phyloP scores from a whole-genome alignment of 1,140 invertebrate species.

The Eriocheir sinensis region DNA sequence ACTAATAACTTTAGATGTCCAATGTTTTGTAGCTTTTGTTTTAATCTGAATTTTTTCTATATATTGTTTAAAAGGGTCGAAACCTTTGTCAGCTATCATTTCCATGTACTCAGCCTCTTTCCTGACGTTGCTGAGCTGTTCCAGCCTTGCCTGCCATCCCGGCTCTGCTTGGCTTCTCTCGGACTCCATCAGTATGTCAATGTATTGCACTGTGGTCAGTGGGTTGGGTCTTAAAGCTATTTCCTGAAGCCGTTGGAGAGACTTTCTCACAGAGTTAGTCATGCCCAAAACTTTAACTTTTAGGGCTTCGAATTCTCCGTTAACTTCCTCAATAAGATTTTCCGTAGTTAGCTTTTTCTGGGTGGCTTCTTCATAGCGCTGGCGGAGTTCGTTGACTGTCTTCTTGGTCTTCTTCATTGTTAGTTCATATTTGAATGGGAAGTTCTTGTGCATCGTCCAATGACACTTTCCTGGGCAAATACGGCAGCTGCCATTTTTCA shows the following conservation, averaged over 20 bases:
- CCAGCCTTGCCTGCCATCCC: slow-evolving; percentile 39
- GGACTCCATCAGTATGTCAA: slow-evolving; percentile 29
- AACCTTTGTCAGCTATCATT: background rate
- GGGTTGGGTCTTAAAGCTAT: slow-evolving; percentile 54
- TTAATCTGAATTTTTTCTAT: background rate
- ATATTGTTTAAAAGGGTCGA: background rate
- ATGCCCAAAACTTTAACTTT: slow-evolving; percentile 1
- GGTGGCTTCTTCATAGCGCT: background rate
- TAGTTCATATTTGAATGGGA: background rate
- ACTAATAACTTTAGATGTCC: too few species aligned
- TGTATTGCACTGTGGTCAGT: slow-evolving; percentile 30
- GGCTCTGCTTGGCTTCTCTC: slow-evolving; percentile 39
- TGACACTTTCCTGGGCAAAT: background rate
- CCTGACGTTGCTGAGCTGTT: background rate
- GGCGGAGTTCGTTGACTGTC: background rate
- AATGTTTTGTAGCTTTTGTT: too few species aligned
- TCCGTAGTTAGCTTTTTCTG: background rate
- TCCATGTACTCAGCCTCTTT: slow-evolving; percentile 41
- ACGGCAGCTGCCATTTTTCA: too few species aligned
- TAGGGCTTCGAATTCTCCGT: slow-evolving; percentile 40
- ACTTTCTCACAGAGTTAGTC: slow-evolving; percentile 27
- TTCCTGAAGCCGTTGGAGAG: background rate
- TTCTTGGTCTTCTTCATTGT: background rate
- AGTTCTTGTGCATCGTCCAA: slow-evolving; percentile 41
- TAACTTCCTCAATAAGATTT: background rate